Percentiles rank a stretch among this genome's conserved stretches.
Evolutionary conservation across 37 sponge, comb jelly and placozoan genomes (phyloP).

Genomic region (Theonella swinhoei): DNA sequence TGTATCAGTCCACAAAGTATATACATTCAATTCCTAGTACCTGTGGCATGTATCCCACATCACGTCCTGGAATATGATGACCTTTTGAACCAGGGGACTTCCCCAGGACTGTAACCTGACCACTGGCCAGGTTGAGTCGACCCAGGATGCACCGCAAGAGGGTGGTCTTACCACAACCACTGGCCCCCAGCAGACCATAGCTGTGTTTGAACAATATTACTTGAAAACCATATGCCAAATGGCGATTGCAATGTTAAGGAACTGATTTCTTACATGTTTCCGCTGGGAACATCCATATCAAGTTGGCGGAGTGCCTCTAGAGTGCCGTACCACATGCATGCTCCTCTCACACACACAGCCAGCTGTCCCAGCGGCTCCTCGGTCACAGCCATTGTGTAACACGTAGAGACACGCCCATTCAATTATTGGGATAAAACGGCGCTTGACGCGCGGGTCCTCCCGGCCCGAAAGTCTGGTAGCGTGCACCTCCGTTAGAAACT

Average conservation of each 20-base stretch:
- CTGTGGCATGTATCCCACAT: conserved; percentile 93
- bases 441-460: too few species aligned
- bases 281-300: conserved; percentile 65
- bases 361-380: neutral
- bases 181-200: conserved; percentile 85
- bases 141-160: conserved; percentile 86
- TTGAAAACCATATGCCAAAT: neutral
- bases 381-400: too few species aligned
- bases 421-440: too few species aligned
- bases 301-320: conserved; percentile 45
- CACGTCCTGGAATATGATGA: conserved; percentile 70
- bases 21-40: conserved; percentile 20
- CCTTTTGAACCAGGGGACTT: conserved; percentile 61
- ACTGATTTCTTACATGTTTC: conserved; percentile 42
- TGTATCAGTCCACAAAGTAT: neutral
- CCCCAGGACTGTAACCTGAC: conserved; percentile 58
- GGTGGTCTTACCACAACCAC: conserved; percentile 93
- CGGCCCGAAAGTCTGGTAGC: too few species aligned
- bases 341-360: conserved; percentile 22
- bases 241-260: too few species aligned
- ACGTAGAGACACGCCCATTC: too few species aligned
- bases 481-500: too few species aligned
- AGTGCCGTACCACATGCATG: conserved; percentile 49
- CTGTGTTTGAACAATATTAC: conserved; percentile 17
- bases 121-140: conserved; percentile 54